These are phyloP conservation scores for Hydrotaea diabolus DNA, from an alignment of 2,888 invertebrate genomes.

Conservation along the genomic window DNA sequence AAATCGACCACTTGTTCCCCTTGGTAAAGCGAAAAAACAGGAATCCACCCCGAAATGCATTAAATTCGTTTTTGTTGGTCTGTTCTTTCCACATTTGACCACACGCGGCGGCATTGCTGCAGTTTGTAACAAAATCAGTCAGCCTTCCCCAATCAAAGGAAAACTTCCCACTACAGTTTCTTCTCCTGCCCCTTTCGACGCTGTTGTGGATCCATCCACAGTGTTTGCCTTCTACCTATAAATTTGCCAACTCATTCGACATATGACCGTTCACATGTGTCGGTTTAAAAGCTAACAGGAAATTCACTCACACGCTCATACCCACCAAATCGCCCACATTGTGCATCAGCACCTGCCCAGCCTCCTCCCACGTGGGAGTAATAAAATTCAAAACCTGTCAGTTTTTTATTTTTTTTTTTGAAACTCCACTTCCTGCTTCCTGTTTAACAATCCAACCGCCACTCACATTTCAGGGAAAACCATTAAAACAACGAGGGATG, in stretches of 20 bases:
- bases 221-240: not conserved
- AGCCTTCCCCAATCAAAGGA: not conserved
- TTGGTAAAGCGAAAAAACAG: not conserved
- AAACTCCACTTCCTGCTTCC: not conserved
- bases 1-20: not conserved
- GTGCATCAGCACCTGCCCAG: not conserved
- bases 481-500: not conserved
- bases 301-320: not conserved
- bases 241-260: not conserved
- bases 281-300: conserved; percentile 8
- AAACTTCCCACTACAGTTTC: not conserved
- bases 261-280: conserved; percentile 4
- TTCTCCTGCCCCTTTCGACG: not conserved
- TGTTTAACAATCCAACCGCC: not conserved
- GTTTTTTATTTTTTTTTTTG: not conserved
- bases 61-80: conserved; percentile 2
- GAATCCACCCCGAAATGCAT: conserved; percentile 24
- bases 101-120: conserved; percentile 17
- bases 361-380: conserved; percentile 20
- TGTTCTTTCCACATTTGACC: conserved; percentile 4
- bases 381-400: conserved; percentile 38
- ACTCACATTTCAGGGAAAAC: not conserved
- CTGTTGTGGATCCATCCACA: not conserved
- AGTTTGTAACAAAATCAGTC: not conserved
- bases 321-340: not conserved